Conservation (phyloP, 2,888 invertebrate species). For the Patella caerulea region DNA sequence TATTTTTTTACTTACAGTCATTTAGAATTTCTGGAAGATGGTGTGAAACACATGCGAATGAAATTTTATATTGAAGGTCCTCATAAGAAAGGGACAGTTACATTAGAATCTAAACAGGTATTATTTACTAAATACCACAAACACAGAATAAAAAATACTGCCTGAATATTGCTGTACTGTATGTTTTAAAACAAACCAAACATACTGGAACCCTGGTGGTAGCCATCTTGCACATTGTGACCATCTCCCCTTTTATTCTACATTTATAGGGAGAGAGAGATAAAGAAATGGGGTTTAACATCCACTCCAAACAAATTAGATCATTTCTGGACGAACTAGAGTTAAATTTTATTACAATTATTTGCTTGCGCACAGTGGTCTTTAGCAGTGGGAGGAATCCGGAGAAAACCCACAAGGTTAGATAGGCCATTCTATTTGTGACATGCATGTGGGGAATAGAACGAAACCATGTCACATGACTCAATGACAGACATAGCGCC, state of each 20-base stretch:
- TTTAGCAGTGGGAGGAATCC: no score
- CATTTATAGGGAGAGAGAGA: no score
- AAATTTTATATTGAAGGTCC: conserved; percentile 90
- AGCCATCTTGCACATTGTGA: not conserved
- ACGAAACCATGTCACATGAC: no score
- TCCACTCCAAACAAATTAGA: no score
- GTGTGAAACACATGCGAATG: conserved; percentile 87
- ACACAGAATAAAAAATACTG: not conserved
- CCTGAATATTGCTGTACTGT: not conserved
- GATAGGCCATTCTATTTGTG: no score
- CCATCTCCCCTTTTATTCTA: not conserved
- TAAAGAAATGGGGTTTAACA: no score
- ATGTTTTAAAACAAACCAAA: not conserved
- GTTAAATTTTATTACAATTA: no score
- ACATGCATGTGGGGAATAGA: no score
- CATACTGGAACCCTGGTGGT: not conserved
- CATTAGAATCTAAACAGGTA: conserved; percentile 89
- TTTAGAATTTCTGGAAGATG: conserved; percentile 82
- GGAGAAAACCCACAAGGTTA: no score
- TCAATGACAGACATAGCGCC: no score
- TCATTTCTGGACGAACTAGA: no score
- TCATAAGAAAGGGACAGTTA: conserved; percentile 85
- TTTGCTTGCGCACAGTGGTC: no score
- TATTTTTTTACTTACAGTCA: conserved; percentile 75
- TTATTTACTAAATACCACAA: not conserved